Evolutionary conservation across 2,113 vertebrate genomes (phyloP).

Genomic region (Aramus guarauna): DNA sequence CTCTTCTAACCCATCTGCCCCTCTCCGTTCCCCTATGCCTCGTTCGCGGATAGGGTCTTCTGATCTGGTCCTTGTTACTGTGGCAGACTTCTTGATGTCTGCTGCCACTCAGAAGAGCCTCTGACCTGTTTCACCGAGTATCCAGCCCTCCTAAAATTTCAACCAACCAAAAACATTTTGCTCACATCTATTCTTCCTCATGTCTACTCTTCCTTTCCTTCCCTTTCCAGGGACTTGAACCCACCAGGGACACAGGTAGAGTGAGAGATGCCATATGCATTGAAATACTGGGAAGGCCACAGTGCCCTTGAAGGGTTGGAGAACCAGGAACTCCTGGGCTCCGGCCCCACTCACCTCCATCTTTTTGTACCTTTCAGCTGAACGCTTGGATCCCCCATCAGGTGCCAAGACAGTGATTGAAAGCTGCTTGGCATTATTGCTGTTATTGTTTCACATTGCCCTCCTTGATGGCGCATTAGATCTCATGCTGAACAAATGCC

Average conservation of each 20-base stretch:
- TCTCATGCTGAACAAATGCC: background rate
- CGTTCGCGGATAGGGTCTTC: background rate
- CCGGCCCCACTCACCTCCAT: accelerated
- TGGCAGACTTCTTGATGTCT: background rate
- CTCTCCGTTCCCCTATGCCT: background rate
- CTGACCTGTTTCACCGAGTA: background rate
- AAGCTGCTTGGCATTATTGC: background rate
- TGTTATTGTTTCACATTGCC: background rate
- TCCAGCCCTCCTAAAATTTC: background rate
- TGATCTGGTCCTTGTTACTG: background rate
- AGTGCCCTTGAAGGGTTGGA: background rate
- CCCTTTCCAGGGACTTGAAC: background rate
- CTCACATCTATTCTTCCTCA: too few relatives aligned
- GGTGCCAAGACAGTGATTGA: accelerated
- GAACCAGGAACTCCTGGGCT: background rate
- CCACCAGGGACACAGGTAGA: background rate
- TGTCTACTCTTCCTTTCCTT: background rate
- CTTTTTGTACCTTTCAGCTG: background rate
- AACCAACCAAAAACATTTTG: background rate
- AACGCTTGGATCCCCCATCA: background rate
- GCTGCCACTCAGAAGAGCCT: background rate
- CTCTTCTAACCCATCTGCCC: background rate
- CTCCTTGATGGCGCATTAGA: background rate
- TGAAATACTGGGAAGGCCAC: background rate
- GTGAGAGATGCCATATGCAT: accelerated